These are phyloP conservation scores for Cephus sareptanus DNA, from an alignment of 2,888 invertebrate genomes.

Conservation along the genomic window DNA sequence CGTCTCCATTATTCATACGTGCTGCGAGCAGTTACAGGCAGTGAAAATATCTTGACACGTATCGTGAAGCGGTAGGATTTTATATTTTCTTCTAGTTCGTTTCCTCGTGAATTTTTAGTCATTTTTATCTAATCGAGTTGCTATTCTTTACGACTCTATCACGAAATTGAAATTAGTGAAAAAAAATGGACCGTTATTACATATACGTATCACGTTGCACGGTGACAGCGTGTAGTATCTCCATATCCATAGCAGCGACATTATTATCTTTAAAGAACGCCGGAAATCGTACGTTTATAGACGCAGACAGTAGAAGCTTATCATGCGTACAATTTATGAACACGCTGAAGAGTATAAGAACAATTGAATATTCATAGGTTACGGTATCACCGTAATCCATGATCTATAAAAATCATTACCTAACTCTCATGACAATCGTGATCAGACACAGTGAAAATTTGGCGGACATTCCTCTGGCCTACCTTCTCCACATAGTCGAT, in stretches of 20 bases:
- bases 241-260: constrained; percentile 33
- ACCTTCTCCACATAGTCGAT: not conserved
- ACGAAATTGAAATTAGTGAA: too few relatives aligned
- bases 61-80: not conserved
- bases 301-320: constrained; percentile 13
- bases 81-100: not conserved
- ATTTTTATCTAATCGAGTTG: not conserved
- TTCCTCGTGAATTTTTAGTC: not conserved
- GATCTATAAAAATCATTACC: too few relatives aligned
- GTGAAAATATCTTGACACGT: not conserved
- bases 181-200: too few relatives aligned
- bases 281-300: constrained; percentile 37
- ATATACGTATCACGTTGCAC: too few relatives aligned
- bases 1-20: not conserved
- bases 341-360: not conserved
- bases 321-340: not conserved
- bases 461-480: not conserved
- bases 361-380: not conserved
- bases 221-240: not conserved
- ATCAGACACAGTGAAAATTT: not conserved
- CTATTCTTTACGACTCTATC: too few relatives aligned
- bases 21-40: not conserved
- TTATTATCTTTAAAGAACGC: constrained; percentile 35
- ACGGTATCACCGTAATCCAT: not conserved
- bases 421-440: not conserved